These are phyloP conservation scores for Zaprionus capensis DNA, from an alignment of 1,140 invertebrate species.

Conservation along the genomic window DNA sequence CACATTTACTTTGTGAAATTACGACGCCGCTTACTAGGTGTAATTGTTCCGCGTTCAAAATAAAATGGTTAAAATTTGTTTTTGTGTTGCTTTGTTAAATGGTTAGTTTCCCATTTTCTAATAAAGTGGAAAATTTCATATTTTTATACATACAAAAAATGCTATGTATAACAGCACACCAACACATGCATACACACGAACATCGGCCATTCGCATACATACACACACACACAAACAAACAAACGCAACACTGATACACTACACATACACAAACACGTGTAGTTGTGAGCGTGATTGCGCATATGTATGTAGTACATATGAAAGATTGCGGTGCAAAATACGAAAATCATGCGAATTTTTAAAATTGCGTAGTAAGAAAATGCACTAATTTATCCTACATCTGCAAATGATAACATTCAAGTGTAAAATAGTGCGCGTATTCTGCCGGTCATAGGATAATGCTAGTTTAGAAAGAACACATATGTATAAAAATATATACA, in stretches of 20 bases:
- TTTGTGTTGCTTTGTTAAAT: constrained; percentile 17
- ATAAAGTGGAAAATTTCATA: constrained; percentile 78
- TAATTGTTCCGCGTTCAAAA: not conserved
- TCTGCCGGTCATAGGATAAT: constrained; percentile 24
- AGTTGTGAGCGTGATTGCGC: constrained; percentile 30
- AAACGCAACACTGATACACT: constrained; percentile 29
- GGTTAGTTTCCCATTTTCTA: constrained; percentile 25
- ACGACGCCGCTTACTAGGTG: constrained; percentile 10
- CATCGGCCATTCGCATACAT: constrained; percentile 70
- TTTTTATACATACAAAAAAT: constrained; percentile 83
- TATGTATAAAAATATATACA: not conserved
- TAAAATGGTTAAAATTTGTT: constrained; percentile 10
- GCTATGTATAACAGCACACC: constrained; percentile 83
- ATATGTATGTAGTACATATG: constrained; percentile 35
- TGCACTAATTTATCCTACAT: constrained; percentile 31
- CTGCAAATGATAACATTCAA: constrained; percentile 18
- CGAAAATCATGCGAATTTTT: constrained; percentile 78
- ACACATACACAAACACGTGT: constrained; percentile 47
- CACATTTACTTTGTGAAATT: constrained; percentile 39
- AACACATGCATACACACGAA: constrained; percentile 57
- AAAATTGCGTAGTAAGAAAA: constrained; percentile 77
- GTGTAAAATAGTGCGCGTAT: constrained; percentile 23
- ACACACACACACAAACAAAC: constrained; percentile 43
- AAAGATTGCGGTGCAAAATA: constrained; percentile 81
- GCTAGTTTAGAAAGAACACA: not conserved